Evolutionary conservation across 2,113 vertebrate species (phyloP).

Genomic region (Clarias macrocephalus): DNA sequence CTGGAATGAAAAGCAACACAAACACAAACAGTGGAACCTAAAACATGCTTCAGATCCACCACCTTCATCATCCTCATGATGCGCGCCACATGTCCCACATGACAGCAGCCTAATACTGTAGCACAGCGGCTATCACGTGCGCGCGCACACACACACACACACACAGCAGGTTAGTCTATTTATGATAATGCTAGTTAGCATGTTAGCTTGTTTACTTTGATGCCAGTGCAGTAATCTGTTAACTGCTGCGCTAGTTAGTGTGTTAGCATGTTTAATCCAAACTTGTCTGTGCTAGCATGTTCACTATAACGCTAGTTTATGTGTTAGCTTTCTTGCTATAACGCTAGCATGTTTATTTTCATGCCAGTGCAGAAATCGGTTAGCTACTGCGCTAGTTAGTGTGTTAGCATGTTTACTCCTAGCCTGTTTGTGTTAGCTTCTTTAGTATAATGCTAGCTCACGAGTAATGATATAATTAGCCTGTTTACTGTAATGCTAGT

Average conservation of each 20-base stretch:
- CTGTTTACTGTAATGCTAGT: background rate
- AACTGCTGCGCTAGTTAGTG: background rate
- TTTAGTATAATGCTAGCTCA: background rate
- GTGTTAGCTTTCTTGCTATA: background rate
- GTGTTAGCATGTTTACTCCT: no score
- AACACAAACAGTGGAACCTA: background rate
- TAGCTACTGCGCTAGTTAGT: background rate
- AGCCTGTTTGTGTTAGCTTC: no score
- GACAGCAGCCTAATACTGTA: slow-evolving; percentile 3
- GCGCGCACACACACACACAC: background rate
- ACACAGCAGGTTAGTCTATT: background rate
- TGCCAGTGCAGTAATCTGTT: background rate
- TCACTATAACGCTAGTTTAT: background rate
- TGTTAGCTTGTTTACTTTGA: background rate
- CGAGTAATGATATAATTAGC: no score
- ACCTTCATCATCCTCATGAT: background rate
- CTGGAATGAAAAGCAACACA: background rate
- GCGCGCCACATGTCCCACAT: slow-evolving; percentile 11
- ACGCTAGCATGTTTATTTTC: background rate
- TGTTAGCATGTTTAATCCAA: background rate
- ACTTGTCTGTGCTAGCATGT: background rate
- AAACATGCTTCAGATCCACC: slow-evolving; percentile 9
- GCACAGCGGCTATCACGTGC: background rate
- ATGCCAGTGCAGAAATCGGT: no score
- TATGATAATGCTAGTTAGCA: background rate